Conservation (phyloP, 2,888 invertebrate genomes). For the Ichneumon xanthorius region DNA sequence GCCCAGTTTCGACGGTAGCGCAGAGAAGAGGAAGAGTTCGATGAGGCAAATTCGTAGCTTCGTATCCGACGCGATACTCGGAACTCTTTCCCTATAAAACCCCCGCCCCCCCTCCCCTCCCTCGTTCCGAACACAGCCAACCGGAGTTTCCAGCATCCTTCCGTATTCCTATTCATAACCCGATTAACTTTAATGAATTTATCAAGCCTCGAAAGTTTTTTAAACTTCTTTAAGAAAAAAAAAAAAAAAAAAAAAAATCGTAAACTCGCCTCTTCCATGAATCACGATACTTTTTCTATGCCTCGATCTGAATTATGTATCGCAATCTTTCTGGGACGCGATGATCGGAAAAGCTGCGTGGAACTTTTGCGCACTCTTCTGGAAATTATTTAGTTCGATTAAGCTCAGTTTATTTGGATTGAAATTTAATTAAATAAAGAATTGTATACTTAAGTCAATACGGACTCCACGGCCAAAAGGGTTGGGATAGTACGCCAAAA, state of each 20-base stretch:
- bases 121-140: slow-evolving; percentile 5
- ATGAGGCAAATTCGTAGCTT: slow-evolving; percentile 63
- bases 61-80: slow-evolving; percentile 54
- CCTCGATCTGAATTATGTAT: not conserved
- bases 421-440: too few relatives aligned
- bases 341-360: not conserved
- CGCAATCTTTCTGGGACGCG: not conserved
- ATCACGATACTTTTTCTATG: not conserved
- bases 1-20: slow-evolving; percentile 42
- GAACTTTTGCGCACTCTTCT: not conserved
- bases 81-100: slow-evolving; percentile 6
- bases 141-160: slow-evolving; percentile 31
- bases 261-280: not conserved
- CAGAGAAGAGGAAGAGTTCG: slow-evolving; percentile 54
- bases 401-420: too few relatives aligned
- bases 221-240: slow-evolving; percentile 1
- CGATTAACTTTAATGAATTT: slow-evolving; percentile 63
- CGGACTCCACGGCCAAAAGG: too few relatives aligned
- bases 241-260: slow-evolving; percentile 6
- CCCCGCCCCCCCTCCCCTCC: not conserved
- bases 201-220: slow-evolving; percentile 46
- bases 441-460: too few relatives aligned
- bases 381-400: not conserved
- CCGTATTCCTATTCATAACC: slow-evolving; percentile 49
- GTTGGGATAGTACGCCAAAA: too few relatives aligned